Base-by-base conservation (phyloP, 2,797 vertebrate species). In the Epinephelus coioides region DNA sequence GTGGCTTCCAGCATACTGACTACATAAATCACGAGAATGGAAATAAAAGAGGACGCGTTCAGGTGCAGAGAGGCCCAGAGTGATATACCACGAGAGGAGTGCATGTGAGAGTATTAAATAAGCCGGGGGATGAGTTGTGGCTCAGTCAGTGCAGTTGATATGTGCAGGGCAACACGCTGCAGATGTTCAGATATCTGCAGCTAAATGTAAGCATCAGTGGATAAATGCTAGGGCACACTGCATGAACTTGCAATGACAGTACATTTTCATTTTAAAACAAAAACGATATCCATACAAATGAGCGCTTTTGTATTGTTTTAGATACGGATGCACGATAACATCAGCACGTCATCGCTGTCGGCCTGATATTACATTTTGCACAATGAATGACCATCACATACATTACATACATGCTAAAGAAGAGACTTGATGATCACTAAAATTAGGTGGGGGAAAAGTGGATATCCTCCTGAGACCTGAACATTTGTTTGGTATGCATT, bases 1-100 rank as follows among this genome's bases (percentile, higher is more conserved):
- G 10, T 38, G 50, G 51, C 61, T 71, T 44, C 23, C 23, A 53
- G 34, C 57, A 34, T 23, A 71, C n/a, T 17, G 27, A 55, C 69
- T 50, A 19, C 69, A 73, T 80, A 49, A 81, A 77, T 60, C 25
- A 72, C 10, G 65, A 17, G 57, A 65, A 72, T 17, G 27, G 56
- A 59, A 69, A 61, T 54, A 57, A 64, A 59, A 67, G 46, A 34
- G 30, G 13, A 46, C 5, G 15, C 17, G 3, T 65, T 71, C 59
- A 56, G 62, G 76, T 47, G 53, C 34, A 44, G 9, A 54, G 40
- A 17, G 30, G 65, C 34, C 51, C 25, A 38, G 18, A 46, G 38
- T 63, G 19, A 55, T 12, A 44, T 11, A 34, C 21, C 12, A 51
- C 8, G n/a, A 25, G 53, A 46, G 43, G 44, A 47, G 19, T 27